Evolutionary conservation across 2,797 vertebrate genomes (phyloP), one percentile per base, ranked within the genome.

Genomic region (Thunnus albacares): DNA sequence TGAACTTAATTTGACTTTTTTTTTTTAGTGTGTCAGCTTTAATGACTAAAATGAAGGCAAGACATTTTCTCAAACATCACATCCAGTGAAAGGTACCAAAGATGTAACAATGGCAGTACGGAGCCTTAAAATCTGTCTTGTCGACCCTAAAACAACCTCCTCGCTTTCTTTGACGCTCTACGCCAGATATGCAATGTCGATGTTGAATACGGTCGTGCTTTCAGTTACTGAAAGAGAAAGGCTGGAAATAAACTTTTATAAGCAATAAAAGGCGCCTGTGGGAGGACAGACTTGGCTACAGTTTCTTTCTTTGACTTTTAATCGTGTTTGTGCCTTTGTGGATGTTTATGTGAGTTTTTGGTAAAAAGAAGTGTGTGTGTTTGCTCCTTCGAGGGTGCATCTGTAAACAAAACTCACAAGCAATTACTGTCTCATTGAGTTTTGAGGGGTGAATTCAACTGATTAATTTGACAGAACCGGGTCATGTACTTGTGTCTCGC

Each of bases 201-300:
- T 43, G 24, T 0, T 35, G 63, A 41, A 26, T 9, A 11, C 0
- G 10, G 45, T 1, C 7, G 8, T 7, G 33, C 33, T 57, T 17
- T 17, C 22, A 59, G 18, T 18, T 7, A 30, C 63, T 57, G 45
- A 75, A 30, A 17, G 24, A 49, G 22, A 35, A 26, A 0, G 24
- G 26, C 59, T 58, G 18, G 8, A 75, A 63, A 53, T 70, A 77
- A 51, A 74, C 18, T 11, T 24, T 59, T n/a, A 41, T 12, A 45
- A 66, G 52, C 20, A 28, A 10, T 38, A 0, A 38, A n/a, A 59
- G 14, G 35, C 18, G 43, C 28, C 30, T 13, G 11, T 8, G n/a
- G 9, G 52, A 61, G 57, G 58, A 51, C 5, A 41, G 28, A 41
- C 43, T 5, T 8, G 2, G 5, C 1, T 0, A 35, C 35, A 38